phyloP scores from a whole-genome alignment of 2,113 vertebrate genomes.

The Lophochroa leadbeateri region DNA sequence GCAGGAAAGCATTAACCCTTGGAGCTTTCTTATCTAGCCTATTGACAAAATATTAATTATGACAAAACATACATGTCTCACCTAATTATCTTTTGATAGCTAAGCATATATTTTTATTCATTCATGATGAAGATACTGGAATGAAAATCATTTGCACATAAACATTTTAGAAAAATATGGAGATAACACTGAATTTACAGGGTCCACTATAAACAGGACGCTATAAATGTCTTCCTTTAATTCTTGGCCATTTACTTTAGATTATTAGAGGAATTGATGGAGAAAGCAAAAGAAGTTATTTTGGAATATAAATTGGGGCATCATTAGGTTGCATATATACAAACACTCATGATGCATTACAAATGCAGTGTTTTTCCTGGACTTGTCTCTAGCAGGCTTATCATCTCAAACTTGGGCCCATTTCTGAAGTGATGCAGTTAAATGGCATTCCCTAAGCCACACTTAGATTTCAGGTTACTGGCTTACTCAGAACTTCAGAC shows the following conservation, averaged over 20 bases:
- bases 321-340: constrained; percentile 50
- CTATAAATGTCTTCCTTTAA: constrained; percentile 54
- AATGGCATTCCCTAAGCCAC: neutral
- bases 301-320: constrained; percentile 28
- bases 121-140: constrained; percentile 60
- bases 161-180: constrained; percentile 70
- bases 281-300: constrained; percentile 34
- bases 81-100: constrained; percentile 81
- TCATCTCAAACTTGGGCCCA: neutral
- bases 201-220: constrained; percentile 31
- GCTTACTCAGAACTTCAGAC: neutral
- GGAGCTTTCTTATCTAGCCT: constrained; percentile 79
- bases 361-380: constrained; percentile 45
- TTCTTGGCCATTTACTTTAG: constrained; percentile 39
- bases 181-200: constrained; percentile 45
- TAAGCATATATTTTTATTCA: constrained; percentile 75
- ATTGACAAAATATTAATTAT: constrained; percentile 86
- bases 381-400: constrained; percentile 8
- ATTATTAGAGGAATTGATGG: constrained; percentile 35
- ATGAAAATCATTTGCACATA: constrained; percentile 65
- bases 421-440: neutral
- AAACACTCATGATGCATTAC: constrained; percentile 40
- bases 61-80: constrained; percentile 77
- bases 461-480: neutral
- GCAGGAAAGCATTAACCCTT: constrained; percentile 79